A percentile compares a stretch with the other conserved stretches of the same genome.
Evolutionary conservation across 2,888 invertebrate species (phyloP).

Genomic region (Limulus polyphemus): DNA sequence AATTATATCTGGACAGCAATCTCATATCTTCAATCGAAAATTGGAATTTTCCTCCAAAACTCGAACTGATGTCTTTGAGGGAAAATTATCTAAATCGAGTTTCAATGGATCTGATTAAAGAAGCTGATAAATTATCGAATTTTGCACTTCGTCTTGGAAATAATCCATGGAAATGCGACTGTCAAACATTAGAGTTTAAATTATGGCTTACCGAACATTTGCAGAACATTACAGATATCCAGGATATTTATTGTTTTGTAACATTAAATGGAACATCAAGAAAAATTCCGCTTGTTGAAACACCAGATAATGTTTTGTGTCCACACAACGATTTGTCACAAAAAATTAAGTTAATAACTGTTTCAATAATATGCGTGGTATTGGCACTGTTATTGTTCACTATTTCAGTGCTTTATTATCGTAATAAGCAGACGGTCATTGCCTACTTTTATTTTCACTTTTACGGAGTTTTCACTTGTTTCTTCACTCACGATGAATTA

Average conservation of each 20-base stretch:
- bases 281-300: constrained; percentile 10
- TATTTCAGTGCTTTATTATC: constrained; percentile 23
- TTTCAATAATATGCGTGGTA: constrained; percentile 20
- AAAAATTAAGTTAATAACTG: constrained; percentile 19
- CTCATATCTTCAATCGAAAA: constrained; percentile 9
- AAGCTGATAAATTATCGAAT: neutral
- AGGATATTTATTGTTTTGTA: constrained; percentile 4
- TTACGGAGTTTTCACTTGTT: constrained; percentile 20
- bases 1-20: constrained; percentile 24
- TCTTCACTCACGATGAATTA: constrained; percentile 21
- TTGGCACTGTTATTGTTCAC: constrained; percentile 15
- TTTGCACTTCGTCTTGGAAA: constrained; percentile 14
- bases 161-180: constrained; percentile 26
- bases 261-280: constrained; percentile 8
- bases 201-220: constrained; percentile 23
- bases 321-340: constrained; percentile 21
- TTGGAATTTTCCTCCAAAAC: constrained; percentile 10
- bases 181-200: constrained; percentile 21
- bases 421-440: constrained; percentile 23
- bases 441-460: constrained; percentile 27
- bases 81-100: constrained; percentile 20
- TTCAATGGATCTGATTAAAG: constrained; percentile 15
- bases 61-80: constrained; percentile 14
- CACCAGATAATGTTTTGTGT: constrained; percentile 25
- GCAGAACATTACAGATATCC: constrained; percentile 14